Percentiles rank a stretch among this genome's conserved stretches.
Conservation (phyloP, 23 tunicate species). For the Trididemnum miniatum region DNA sequence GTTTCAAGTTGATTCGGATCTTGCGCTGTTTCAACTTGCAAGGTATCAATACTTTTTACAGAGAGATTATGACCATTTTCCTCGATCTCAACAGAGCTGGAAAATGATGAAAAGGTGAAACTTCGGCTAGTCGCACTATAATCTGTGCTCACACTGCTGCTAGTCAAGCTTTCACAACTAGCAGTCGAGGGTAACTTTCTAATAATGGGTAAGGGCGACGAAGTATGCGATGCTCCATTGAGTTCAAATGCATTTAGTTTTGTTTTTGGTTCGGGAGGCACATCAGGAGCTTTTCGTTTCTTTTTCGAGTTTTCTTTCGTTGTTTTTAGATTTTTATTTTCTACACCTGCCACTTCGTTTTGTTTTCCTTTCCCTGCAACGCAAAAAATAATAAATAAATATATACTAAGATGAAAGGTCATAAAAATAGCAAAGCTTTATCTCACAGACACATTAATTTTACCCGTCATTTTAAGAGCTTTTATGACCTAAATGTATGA, state of each 20-base stretch:
- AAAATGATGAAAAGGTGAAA: conserved; percentile 37
- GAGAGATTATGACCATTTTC: not conserved
- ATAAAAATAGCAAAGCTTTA: no score
- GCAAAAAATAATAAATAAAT: no score
- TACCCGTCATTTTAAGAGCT: no score
- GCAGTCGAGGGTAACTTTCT: not conserved
- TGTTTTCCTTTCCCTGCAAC: no score
- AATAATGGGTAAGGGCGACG: not conserved
- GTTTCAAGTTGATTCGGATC: not conserved
- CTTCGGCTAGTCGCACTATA: conserved; percentile 60
- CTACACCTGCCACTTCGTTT: not conserved
- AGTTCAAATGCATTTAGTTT: not conserved
- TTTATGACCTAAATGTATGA: no score
- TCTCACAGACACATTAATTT: no score
- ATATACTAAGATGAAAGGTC: no score
- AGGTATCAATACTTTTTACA: not conserved
- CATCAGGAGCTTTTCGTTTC: conserved; percentile 51
- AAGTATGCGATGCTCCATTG: not conserved
- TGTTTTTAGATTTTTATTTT: not conserved
- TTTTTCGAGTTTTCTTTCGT: not conserved
- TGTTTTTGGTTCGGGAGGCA: conserved; percentile 2
- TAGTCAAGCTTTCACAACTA: conserved; percentile 44
- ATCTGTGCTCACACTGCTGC: conserved; percentile 44
- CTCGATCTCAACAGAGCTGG: conserved; percentile 14
- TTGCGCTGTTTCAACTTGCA: not conserved